Conservation (phyloP, 2,888 invertebrate genomes). For the Tricholauxania praeusta region DNA sequence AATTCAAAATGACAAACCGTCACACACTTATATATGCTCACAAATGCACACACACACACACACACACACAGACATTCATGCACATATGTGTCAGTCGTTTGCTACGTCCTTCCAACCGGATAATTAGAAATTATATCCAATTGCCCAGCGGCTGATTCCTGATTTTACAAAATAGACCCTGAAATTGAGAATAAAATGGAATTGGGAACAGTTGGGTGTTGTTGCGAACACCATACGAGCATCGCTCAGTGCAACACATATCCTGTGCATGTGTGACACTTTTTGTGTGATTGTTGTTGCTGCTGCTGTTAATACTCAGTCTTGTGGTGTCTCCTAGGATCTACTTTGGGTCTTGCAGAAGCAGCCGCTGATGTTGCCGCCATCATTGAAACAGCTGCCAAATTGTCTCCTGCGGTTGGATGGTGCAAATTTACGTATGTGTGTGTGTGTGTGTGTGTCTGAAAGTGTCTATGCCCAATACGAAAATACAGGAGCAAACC, state of each 20-base stretch:
- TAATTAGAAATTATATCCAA: conserved; percentile 67
- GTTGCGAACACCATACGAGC: background rate
- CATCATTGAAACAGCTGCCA: conserved; percentile 54
- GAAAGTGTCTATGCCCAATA: background rate
- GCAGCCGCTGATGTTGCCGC: conserved; percentile 14
- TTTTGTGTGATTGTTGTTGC: background rate
- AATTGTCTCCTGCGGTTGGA: conserved; percentile 61
- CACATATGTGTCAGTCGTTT: conserved; percentile 4
- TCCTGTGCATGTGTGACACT: conserved; percentile 12
- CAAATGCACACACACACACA: conserved; percentile 2
- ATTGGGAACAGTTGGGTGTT: background rate
- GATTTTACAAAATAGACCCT: conserved; percentile 38
- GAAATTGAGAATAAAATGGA: conserved; percentile 2
- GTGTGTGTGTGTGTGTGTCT: conserved; percentile 42
- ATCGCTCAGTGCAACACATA: background rate
- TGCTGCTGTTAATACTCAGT: background rate
- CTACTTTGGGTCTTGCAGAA: background rate
- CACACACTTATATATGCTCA: background rate
- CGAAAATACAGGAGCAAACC: background rate
- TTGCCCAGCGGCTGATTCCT: conserved; percentile 62
- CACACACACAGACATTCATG: background rate
- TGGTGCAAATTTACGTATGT: conserved; percentile 33
- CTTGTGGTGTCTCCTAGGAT: background rate
- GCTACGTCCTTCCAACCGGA: conserved; percentile 59
- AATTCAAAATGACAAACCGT: conserved; percentile 25